phyloP scores from a whole-genome alignment of 2,113 vertebrate genomes.

The Pelecanus crispus region DNA sequence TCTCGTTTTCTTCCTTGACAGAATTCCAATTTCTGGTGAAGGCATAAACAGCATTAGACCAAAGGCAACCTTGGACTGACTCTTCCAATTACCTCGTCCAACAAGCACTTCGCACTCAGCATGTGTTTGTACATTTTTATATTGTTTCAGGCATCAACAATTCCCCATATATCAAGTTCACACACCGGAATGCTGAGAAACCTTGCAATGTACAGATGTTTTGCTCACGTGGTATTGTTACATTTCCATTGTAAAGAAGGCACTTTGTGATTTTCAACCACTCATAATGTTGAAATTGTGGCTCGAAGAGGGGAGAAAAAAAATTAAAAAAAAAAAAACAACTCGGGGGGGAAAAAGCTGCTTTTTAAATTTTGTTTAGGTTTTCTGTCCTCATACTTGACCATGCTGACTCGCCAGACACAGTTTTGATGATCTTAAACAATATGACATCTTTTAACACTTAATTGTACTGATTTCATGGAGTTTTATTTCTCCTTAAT shows the following conservation, averaged over 20 bases:
- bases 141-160: conserved; percentile 7
- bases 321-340: not conserved
- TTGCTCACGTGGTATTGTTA: not conserved
- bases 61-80: conserved; percentile 35
- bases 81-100: conserved; percentile 48
- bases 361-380: not conserved
- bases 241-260: conserved; percentile 22
- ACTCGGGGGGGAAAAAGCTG: not conserved
- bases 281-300: not conserved
- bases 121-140: conserved; percentile 61
- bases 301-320: not conserved
- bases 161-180: not conserved
- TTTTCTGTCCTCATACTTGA: not conserved
- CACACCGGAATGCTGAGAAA: not conserved
- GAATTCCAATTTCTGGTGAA: conserved; percentile 64
- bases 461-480: not conserved
- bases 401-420: not conserved
- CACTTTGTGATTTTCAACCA: conserved; percentile 17
- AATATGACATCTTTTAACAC: not conserved
- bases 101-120: conserved; percentile 36
- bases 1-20: conserved; percentile 37
- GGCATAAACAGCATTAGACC: conserved; percentile 50
- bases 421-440: not conserved
- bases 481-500: not conserved
- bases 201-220: not conserved